phyloP scores from a whole-genome alignment of 2,888 invertebrate genomes.

The Dinocampus coccinellae region DNA sequence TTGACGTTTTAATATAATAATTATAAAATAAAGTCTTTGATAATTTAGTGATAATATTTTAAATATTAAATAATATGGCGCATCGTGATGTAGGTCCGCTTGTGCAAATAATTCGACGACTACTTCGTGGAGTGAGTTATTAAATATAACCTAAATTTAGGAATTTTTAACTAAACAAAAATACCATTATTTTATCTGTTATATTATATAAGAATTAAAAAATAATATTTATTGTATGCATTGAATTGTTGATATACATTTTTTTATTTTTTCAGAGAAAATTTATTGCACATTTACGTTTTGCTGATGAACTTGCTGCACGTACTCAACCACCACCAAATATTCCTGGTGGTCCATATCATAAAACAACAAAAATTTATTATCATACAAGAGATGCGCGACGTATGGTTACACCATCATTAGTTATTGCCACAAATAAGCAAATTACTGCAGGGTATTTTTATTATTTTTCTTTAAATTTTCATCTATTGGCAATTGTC shows the following conservation, averaged over 20 bases:
- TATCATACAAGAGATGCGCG: conserved; percentile 88
- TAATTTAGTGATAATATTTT: neutral
- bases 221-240: too few species aligned
- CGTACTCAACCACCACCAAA: conserved; percentile 87
- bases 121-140: conserved; percentile 35
- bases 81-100: conserved; percentile 35
- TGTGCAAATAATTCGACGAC: conserved; percentile 20
- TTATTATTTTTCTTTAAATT: neutral
- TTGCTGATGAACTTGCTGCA: conserved; percentile 76
- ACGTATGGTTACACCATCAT: conserved; percentile 81
- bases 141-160: neutral
- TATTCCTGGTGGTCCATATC: conserved; percentile 86
- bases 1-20: too few species aligned
- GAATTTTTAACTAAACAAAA: too few species aligned
- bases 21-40: too few species aligned
- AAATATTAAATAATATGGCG: conserved; percentile 33
- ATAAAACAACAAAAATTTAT: conserved; percentile 85
- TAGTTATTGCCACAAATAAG: conserved; percentile 70
- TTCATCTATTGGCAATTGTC: conserved; percentile 3
- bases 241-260: too few species aligned
- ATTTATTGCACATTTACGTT: conserved; percentile 76
- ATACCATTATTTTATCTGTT: too few species aligned
- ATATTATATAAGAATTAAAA: too few species aligned
- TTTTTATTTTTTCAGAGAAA: conserved; percentile 73
- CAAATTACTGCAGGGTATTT: conserved; percentile 70